Percentiles rank a stretch among this genome's conserved stretches.
phyloP scores from a whole-genome alignment of 2,113 vertebrate species.

The Buteo buteo region DNA sequence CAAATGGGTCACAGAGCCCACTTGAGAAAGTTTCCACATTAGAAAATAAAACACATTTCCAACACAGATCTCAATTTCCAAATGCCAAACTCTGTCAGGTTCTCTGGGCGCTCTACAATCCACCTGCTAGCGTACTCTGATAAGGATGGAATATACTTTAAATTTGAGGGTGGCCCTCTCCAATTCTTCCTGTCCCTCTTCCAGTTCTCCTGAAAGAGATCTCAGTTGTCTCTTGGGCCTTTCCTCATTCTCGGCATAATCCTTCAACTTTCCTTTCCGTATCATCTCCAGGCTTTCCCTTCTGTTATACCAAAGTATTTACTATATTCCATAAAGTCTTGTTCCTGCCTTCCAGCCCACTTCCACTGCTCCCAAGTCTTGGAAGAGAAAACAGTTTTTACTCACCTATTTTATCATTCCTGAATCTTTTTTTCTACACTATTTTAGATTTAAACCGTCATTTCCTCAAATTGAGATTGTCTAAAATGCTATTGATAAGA shows the following conservation, averaged over 20 bases:
- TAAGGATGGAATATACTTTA: not conserved
- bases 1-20: not conserved
- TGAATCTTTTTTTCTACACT: not conserved
- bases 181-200: not conserved
- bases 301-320: not conserved
- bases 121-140: not conserved
- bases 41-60: not conserved
- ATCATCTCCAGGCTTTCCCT: not conserved
- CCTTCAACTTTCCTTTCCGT: not conserved
- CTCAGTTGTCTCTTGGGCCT: not conserved
- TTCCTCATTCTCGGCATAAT: not conserved
- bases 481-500: not conserved
- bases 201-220: not conserved
- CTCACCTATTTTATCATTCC: not conserved
- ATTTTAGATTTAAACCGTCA: not conserved
- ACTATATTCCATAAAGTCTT: not conserved
- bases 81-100: not conserved
- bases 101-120: not conserved
- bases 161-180: not conserved
- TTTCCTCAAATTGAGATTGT: not conserved
- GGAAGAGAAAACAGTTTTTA: not conserved
- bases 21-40: not conserved
- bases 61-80: not conserved
- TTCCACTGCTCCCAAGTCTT: not conserved
- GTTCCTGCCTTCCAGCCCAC: not conserved